Base-by-base conservation (phyloP, 1,140 invertebrate genomes). In the Mercenaria mercenaria region DNA sequence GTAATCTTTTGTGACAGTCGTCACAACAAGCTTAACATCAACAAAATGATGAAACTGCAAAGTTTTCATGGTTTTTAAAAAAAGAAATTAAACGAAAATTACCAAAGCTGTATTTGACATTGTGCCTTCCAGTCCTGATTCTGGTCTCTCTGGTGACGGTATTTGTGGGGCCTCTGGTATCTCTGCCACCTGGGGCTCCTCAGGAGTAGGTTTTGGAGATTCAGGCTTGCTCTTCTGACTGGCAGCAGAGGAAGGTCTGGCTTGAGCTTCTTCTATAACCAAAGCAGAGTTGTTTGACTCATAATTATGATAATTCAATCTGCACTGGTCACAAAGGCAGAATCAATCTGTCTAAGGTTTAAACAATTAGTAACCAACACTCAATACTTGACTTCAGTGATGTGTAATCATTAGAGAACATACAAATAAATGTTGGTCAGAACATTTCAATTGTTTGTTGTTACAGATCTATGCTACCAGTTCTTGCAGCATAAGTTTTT, bases 101-200 rank as follows among this genome's bases (percentile, higher is more conserved):
- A 95, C 94, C 88, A 95, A 67, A 41, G 94, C 94, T 67, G 92
- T 91, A 47, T 91, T 93, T 50, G 93, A 93, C 92, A 93, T 93
- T 32, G 92, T 92, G 23, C 93, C 93, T 67, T 92, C 92, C 29
- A 94, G 76, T 37, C 69, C 89, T 29, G 92, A 91, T 56, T 93
- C 92, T n/a, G 92, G 84, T 26, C 91, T 88, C 37, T 94, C 93
- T 39, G 92, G 90, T 67, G 94, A 91, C 29, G 93, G 94, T 34
- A 95, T 90, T 83, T 92, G 90, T 59, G 92, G 92, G 41, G 92
- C 90, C 59, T 89, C 84, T 61, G 92, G 92, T 26, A 92, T 76
- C 69, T 84, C 41, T 32, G 67, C 64, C 32, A 67, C 37, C 61
- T 86, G 41, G 11, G 39, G 43, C 47, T 47, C 67, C 69, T 85